Evolutionary conservation across 2,888 invertebrate species (phyloP), one percentile per base, ranked within the genome.

Genomic region (Stomorhina lunata): DNA sequence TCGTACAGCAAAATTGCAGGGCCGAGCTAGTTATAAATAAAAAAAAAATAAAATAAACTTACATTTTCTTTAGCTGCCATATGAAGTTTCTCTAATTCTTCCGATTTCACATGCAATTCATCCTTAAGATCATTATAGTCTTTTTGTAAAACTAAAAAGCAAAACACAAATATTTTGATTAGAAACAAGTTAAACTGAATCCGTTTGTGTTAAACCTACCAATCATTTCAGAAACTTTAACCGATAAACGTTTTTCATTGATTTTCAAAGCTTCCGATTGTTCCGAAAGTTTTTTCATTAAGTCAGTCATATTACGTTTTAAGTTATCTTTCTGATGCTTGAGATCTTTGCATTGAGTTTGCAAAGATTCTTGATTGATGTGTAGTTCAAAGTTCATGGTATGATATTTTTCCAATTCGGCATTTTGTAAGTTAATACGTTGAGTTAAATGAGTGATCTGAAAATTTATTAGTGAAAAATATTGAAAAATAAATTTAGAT

Each of bases 331-430:
- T 88, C 83, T 91, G 90, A 53, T 88, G 85, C 34, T 88, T 87
- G 2, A 90, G 84, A 85, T 91, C 90, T 57, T 88, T 88, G 63
- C 88, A 89, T 61, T 90, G 89, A 1, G 88, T 87, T 84, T 90
- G 89, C 34, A 91, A 80, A 15, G 89, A 86, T 75, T 91, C 91
- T 61, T 88, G 89, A 76, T 87, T 90, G 37, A 91, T 88, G 73
- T 90, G 88, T 76, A 91, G 77, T 81, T 91, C 90, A 75, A 90
- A 91, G 85, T 90, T 91, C 82, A 88, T 89, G 25, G 86, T 86
- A 68, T 90, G 88, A 45, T 89, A 90, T 65, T 87, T 88, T 53
- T 90, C 87, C 34, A 91, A 69, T 57, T 91, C 90, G 2, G 88
- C 89, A 71, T 87, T 89, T 81, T 90, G 89, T n/a, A 90, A 85